Evolutionary conservation across 2,797 vertebrate species (phyloP).

Genomic region (Apodemus agrarius): DNA sequence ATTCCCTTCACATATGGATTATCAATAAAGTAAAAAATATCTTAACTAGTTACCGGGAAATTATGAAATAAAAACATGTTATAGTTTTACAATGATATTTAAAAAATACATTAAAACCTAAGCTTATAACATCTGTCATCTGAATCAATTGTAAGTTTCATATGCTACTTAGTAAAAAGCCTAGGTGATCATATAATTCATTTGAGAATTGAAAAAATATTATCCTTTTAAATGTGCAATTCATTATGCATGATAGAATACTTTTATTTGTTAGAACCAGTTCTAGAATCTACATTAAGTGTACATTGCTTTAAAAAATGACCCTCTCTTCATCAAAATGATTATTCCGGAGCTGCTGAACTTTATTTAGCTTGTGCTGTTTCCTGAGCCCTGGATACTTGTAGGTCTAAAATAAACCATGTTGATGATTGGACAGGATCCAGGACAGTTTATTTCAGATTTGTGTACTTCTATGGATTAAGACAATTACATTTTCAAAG

Average conservation of each 20-base stretch:
- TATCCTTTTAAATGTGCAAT: slow-evolving; percentile 57
- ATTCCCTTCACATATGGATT: background rate
- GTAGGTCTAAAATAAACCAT: background rate
- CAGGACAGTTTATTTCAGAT: background rate
- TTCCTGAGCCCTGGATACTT: background rate
- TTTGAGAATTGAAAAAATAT: slow-evolving; percentile 55
- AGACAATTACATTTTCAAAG: background rate
- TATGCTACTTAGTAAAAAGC: slow-evolving; percentile 32
- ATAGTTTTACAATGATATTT: slow-evolving; percentile 52
- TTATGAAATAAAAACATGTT: background rate
- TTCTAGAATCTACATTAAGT: slow-evolving; percentile 46
- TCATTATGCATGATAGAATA: slow-evolving; percentile 35
- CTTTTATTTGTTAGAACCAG: slow-evolving; percentile 50
- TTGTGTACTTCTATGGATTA: background rate
- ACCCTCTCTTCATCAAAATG: slow-evolving; percentile 6
- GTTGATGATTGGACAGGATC: background rate
- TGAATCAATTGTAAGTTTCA: slow-evolving; percentile 46
- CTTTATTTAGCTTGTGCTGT: slow-evolving; percentile 37
- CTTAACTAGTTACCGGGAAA: background rate
- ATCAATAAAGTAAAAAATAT: slow-evolving; percentile 3
- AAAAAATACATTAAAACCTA: slow-evolving; percentile 43
- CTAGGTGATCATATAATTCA: slow-evolving; percentile 54
- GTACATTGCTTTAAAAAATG: background rate
- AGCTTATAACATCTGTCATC: slow-evolving; percentile 42
- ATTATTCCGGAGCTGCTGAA: background rate